Base-by-base conservation (phyloP, 2,888 invertebrate species). In the Euclidia mi region DNA sequence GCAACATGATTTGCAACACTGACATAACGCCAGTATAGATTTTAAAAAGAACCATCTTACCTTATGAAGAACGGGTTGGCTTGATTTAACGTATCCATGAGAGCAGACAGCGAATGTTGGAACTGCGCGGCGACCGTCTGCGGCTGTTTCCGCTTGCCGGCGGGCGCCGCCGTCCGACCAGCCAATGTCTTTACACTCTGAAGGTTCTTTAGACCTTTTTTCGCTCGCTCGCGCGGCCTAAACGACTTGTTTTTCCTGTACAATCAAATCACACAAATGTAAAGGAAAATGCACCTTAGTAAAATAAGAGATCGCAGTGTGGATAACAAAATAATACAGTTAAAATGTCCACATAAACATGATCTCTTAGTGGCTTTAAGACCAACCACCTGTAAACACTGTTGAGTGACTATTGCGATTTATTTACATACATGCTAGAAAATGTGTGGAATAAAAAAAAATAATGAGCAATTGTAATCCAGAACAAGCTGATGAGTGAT, bases 101-200 rank as follows among this genome's bases (percentile, higher is more conserved):
- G 95, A 28, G 98, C 97, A 64, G 98, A 97, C 48, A 99, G 94
- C 42, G 98, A 98, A 89, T 98, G 98, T 89, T 98, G 98, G 90
- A 99, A 99, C 93, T 99, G 99, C 10, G 98, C 98, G 1, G 98
- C 98, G 1, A 99, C 99, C 0, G 99, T 99, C 82, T 98, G 96
- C 9, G 98, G 98, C 81, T 98, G 98, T 88, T 98, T 98, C 56
- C 98, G 94, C 31, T 97, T 97, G 42, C 95, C 95, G 9, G 95
- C 95, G 1, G 95, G 94, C 61, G 95, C 95, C 53, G 95, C 95
- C 40, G 96, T 97, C 67, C 96, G 95, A 1, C 97, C 98, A 0
- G 98, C 98, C 47, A 99, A 94, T 2, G 98, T 98, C 92, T 99
- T 99, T 62, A 99, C 97, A 46, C 98, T 97, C 92, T 98, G 98